Conservation (phyloP, 2,113 vertebrate species). For the Bettongia penicillata region DNA sequence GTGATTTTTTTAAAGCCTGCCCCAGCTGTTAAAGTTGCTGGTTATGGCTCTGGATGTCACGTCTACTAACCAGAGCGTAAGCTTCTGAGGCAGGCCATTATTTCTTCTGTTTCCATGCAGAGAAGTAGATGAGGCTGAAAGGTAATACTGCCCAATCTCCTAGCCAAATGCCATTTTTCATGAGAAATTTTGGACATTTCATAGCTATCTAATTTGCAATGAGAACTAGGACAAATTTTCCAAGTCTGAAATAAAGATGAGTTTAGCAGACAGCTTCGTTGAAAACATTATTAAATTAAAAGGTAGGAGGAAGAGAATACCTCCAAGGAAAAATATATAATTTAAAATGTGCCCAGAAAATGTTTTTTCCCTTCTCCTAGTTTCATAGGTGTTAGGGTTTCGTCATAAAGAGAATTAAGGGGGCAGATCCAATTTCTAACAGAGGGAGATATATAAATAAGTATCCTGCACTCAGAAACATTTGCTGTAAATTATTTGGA, state of each 20-base stretch:
- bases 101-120: neutral
- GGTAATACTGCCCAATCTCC: neutral
- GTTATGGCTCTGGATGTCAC: neutral
- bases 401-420: slow-evolving; percentile 39
- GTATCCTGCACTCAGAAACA: neutral
- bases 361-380: neutral
- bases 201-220: neutral
- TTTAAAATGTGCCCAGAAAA: neutral
- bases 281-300: slow-evolving; percentile 37
- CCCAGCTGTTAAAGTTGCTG: neutral
- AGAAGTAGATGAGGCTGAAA: slow-evolving; percentile 32
- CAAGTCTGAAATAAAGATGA: slow-evolving; percentile 6
- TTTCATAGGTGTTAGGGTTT: neutral
- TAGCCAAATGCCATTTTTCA: neutral
- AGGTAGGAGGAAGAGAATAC: slow-evolving; percentile 5
- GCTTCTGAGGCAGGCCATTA: neutral
- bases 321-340: slow-evolving; percentile 33
- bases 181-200: neutral
- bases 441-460: neutral
- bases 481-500: neutral
- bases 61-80: neutral
- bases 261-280: neutral
- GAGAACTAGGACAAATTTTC: slow-evolving; percentile 8
- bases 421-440: slow-evolving; percentile 17
- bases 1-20: neutral